These are phyloP conservation scores for Amblyraja radiata DNA, from an alignment of 2,797 vertebrate species.

Conservation along the genomic window DNA sequence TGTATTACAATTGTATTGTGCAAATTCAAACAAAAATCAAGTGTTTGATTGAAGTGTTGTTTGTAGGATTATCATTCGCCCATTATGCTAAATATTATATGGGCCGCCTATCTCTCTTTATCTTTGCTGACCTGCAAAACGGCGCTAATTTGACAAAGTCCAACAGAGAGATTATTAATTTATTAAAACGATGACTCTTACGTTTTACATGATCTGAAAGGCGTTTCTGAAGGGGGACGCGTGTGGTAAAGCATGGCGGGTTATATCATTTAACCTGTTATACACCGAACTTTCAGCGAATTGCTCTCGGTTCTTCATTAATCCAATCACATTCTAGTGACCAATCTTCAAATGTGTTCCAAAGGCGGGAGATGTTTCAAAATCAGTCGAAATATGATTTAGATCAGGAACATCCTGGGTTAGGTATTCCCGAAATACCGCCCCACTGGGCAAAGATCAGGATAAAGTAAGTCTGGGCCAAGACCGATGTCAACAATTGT, in stretches of 20 bases:
- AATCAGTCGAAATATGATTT: not conserved
- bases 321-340: not conserved
- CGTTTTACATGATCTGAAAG: not conserved
- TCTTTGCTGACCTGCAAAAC: not conserved
- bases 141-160: not conserved
- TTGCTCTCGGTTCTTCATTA: not conserved
- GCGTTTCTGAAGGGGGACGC: not conserved
- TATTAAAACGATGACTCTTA: not conserved
- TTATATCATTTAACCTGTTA: not conserved
- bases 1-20: not conserved
- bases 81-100: not conserved
- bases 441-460: not conserved
- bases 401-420: not conserved
- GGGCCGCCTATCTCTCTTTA: too few species aligned
- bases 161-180: not conserved
- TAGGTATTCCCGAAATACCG: not conserved
- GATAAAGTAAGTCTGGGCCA: not conserved
- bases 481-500: not conserved
- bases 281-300: not conserved
- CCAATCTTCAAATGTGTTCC: not conserved
- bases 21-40: not conserved
- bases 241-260: not conserved
- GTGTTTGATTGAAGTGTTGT: not conserved
- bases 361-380: not conserved
- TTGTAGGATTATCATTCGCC: constrained; percentile 1